A percentile compares a stretch with the other conserved stretches of the same genome.
Conservation (phyloP, 2,888 invertebrate species). For the Lamellibrachia columna region DNA sequence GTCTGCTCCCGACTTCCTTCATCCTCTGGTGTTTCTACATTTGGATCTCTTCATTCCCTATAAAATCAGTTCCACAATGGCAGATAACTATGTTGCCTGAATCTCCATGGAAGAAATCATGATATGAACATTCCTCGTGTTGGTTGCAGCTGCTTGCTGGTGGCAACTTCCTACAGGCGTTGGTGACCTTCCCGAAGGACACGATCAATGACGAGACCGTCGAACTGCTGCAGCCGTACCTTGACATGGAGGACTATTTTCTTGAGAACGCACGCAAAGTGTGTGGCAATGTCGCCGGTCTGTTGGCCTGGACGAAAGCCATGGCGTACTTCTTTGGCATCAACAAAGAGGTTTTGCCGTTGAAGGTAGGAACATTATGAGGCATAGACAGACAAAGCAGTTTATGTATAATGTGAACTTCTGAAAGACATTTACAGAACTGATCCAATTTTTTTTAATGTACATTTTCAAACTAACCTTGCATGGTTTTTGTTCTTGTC, state of each 20-base stretch:
- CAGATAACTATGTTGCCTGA: background rate
- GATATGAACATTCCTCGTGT: background rate
- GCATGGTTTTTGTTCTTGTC: too few species aligned
- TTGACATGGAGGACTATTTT: conserved; percentile 64
- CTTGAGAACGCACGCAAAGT: conserved; percentile 65
- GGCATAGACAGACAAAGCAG: background rate
- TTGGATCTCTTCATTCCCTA: too few species aligned
- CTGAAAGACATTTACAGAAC: too few species aligned
- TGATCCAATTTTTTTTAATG: too few species aligned
- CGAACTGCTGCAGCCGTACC: conserved; percentile 63
- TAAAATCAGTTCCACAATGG: background rate
- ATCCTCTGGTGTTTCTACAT: too few species aligned
- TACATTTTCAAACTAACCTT: too few species aligned
- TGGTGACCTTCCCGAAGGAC: conserved; percentile 86
- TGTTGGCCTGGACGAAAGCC: conserved; percentile 65
- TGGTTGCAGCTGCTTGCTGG: conserved; percentile 59
- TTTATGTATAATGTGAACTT: too few species aligned
- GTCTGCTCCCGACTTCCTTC: too few species aligned
- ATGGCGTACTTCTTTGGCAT: conserved; percentile 65
- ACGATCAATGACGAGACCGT: conserved; percentile 66
- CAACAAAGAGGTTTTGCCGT: conserved; percentile 66
- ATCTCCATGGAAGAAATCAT: background rate
- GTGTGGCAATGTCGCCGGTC: conserved; percentile 66
- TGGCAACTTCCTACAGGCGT: conserved; percentile 67
- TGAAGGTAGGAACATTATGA: conserved; percentile 54